Conservation (phyloP, 2,888 invertebrate species). For the Arctia plantaginis region DNA sequence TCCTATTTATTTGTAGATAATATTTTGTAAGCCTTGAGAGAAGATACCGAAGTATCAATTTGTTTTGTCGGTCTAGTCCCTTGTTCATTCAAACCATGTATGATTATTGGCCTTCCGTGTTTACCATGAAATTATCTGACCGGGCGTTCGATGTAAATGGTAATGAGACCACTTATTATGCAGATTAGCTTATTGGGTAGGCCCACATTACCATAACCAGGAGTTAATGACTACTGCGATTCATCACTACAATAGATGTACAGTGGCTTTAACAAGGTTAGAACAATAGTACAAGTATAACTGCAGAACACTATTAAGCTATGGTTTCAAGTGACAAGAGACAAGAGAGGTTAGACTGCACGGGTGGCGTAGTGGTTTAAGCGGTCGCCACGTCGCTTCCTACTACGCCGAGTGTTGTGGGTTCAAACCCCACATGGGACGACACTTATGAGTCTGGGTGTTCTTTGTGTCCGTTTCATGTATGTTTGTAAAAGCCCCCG, state of each 20-base stretch:
- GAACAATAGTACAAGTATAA: not conserved
- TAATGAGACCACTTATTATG: slow-evolving; percentile 34
- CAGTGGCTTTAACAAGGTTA: too few relatives aligned
- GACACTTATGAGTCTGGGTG: too few relatives aligned
- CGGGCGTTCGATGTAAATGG: slow-evolving; percentile 22
- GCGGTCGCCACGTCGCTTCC: too few relatives aligned
- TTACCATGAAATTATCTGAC: slow-evolving; percentile 15
- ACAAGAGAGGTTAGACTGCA: too few relatives aligned
- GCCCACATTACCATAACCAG: slow-evolving; percentile 28
- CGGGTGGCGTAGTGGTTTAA: too few relatives aligned
- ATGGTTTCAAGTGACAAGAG: not conserved
- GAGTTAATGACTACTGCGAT: slow-evolving; percentile 28
- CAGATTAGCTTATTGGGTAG: slow-evolving; percentile 33
- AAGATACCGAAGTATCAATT: not conserved
- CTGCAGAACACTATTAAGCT: not conserved
- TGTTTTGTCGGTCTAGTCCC: not conserved
- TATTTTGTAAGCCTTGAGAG: not conserved
- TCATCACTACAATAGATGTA: not conserved
- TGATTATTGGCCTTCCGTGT: not conserved
- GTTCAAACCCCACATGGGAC: too few relatives aligned
- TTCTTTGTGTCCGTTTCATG: too few relatives aligned
- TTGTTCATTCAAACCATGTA: not conserved
- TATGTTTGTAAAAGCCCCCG: too few relatives aligned
- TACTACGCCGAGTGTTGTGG: too few relatives aligned
- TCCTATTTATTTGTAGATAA: not conserved